A percentile compares a stretch with the other conserved stretches of the same genome.
These are phyloP conservation scores for Phaonia tiefii DNA, from an alignment of 2,888 invertebrate species.

Conservation along the genomic window DNA sequence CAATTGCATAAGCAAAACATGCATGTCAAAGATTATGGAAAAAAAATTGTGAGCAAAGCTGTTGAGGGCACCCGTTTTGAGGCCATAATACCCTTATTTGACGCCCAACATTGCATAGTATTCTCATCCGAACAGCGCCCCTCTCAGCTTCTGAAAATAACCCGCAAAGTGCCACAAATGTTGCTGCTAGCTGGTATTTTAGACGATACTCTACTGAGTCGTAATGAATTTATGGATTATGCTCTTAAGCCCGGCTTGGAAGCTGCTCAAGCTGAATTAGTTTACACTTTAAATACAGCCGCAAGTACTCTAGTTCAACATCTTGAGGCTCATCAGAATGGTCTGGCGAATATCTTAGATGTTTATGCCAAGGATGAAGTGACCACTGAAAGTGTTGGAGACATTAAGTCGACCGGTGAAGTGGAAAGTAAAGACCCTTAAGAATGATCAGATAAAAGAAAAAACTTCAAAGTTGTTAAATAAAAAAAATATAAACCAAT, in stretches of 20 bases:
- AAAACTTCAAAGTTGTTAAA: neutral
- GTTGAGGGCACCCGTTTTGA: slow-evolving; percentile 86
- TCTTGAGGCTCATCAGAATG: slow-evolving; percentile 86
- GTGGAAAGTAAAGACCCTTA: slow-evolving; percentile 35
- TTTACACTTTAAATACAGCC: slow-evolving; percentile 85
- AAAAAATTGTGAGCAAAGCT: slow-evolving; percentile 85
- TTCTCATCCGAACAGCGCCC: slow-evolving; percentile 87
- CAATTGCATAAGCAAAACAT: slow-evolving; percentile 85
- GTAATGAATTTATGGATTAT: slow-evolving; percentile 86
- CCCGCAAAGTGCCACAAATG: slow-evolving; percentile 87
- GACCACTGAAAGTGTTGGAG: neutral
- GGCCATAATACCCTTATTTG: slow-evolving; percentile 84
- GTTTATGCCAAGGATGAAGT: slow-evolving; percentile 80
- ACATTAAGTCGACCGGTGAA: neutral
- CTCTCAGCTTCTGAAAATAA: slow-evolving; percentile 83
- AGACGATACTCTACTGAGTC: slow-evolving; percentile 85
- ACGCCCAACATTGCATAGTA: slow-evolving; percentile 84
- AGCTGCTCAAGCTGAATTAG: slow-evolving; percentile 85
- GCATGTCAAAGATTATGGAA: slow-evolving; percentile 85
- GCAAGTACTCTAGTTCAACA: slow-evolving; percentile 85
- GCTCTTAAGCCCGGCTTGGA: slow-evolving; percentile 85
- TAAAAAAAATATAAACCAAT: slow-evolving; percentile 3
- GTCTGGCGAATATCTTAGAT: slow-evolving; percentile 85
- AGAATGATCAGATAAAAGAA: too few species aligned
- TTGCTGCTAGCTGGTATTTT: slow-evolving; percentile 89